These are phyloP conservation scores for Rhynchopsitta pachyrhyncha DNA, from an alignment of 2,113 vertebrate genomes.

Conservation along the genomic window DNA sequence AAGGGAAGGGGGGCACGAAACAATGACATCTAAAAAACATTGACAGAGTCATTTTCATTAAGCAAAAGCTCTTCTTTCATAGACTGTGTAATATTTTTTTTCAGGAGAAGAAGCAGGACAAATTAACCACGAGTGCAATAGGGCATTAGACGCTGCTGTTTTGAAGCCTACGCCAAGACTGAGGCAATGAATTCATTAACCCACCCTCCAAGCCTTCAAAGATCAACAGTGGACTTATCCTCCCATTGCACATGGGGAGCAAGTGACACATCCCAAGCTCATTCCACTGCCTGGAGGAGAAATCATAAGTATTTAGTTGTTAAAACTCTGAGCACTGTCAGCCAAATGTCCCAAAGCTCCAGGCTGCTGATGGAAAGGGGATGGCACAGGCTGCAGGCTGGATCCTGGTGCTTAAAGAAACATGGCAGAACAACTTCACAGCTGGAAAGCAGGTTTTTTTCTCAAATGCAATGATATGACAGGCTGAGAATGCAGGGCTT, in stretches of 20 bases:
- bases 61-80: neutral
- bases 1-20: neutral
- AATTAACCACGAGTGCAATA: neutral
- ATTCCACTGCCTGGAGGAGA: neutral
- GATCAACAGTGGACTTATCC: neutral
- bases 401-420: neutral
- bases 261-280: neutral
- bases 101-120: neutral
- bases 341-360: neutral
- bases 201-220: neutral
- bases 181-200: neutral
- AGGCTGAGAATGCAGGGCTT: too few relatives aligned
- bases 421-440: neutral
- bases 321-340: neutral
- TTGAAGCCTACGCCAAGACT: neutral
- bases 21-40: neutral
- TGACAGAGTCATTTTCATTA: neutral
- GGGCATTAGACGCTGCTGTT: too few relatives aligned
- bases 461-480: neutral
- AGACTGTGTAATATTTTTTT: neutral
- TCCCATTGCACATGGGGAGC: neutral
- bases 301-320: neutral
- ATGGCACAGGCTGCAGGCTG: accelerated
- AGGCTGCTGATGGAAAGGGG: neutral
- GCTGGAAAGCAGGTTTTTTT: neutral